phyloP scores from a whole-genome alignment of 92 coral and sea anemone genomes.

The Porites lobata region DNA sequence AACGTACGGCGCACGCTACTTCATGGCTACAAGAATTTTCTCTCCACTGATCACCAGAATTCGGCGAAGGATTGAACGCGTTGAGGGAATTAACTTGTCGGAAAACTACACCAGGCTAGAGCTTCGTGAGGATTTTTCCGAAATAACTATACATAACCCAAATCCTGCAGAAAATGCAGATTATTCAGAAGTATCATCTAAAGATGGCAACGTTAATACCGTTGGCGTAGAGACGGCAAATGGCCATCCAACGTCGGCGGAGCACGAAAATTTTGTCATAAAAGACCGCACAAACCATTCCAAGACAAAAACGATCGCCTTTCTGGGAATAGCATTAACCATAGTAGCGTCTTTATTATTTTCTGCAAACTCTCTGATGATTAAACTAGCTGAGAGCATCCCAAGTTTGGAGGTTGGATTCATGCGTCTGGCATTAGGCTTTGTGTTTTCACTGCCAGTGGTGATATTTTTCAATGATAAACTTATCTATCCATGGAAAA shows the following conservation, averaged over 20 bases:
- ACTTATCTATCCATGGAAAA: constrained; percentile 17
- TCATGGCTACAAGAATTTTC: neutral
- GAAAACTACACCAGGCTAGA: constrained; percentile 12
- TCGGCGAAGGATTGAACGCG: constrained; percentile 6
- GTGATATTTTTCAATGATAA: constrained; percentile 58
- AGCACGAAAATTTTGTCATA: neutral
- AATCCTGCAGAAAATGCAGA: neutral
- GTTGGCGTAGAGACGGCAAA: neutral
- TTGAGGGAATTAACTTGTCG: neutral
- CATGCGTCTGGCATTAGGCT: constrained; percentile 47
- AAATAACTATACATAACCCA: neutral
- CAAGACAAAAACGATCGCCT: neutral
- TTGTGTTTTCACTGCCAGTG: constrained; percentile 56
- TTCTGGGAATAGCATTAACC: constrained; percentile 23
- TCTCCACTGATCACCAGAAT: constrained; percentile 10
- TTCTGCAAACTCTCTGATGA: constrained; percentile 40
- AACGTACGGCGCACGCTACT: no score
- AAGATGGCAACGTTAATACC: neutral
- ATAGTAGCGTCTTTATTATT: constrained; percentile 39
- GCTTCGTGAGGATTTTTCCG: neutral
- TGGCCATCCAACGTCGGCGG: neutral
- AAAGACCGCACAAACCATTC: neutral
- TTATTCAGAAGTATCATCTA: neutral
- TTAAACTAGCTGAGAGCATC: constrained; percentile 64
- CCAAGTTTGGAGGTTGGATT: constrained; percentile 67